phyloP scores from a whole-genome alignment of 2,797 vertebrate species.

The Harpagifer antarcticus region DNA sequence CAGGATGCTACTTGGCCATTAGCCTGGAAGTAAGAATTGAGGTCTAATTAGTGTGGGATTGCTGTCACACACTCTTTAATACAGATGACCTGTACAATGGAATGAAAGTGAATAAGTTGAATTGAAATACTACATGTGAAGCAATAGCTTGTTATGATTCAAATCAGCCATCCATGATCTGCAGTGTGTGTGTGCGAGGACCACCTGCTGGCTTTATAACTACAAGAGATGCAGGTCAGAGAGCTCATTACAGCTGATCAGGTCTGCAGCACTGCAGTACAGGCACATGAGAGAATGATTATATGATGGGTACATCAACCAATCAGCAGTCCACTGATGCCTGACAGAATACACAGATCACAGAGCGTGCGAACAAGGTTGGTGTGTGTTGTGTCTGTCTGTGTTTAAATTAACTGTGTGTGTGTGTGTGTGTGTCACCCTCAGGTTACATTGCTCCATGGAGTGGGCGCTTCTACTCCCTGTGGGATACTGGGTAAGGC shows the following conservation, averaged over 20 bases:
- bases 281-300: conserved; percentile 10
- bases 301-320: conserved; percentile 26
- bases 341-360: conserved; percentile 3
- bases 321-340: conserved; percentile 4
- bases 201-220: conserved; percentile 12
- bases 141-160: background rate
- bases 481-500: conserved; percentile 98
- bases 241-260: conserved; percentile 53
- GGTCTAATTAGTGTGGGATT: no score
- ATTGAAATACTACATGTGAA: conserved; percentile 3
- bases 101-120: no score
- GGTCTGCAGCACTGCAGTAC: conserved; percentile 26
- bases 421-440: conserved; percentile 52
- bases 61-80: no score
- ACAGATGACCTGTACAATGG: no score
- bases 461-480: conserved; percentile 97
- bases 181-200: background rate
- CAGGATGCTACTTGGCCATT: no score
- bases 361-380: background rate
- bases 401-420: conserved; percentile 25
- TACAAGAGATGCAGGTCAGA: conserved; percentile 35
- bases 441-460: conserved; percentile 97
- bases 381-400: background rate
- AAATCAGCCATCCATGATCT: background rate
- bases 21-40: no score